These are phyloP conservation scores for Callocephalon fimbriatum DNA, from an alignment of 2,113 vertebrate genomes.

Conservation along the genomic window DNA sequence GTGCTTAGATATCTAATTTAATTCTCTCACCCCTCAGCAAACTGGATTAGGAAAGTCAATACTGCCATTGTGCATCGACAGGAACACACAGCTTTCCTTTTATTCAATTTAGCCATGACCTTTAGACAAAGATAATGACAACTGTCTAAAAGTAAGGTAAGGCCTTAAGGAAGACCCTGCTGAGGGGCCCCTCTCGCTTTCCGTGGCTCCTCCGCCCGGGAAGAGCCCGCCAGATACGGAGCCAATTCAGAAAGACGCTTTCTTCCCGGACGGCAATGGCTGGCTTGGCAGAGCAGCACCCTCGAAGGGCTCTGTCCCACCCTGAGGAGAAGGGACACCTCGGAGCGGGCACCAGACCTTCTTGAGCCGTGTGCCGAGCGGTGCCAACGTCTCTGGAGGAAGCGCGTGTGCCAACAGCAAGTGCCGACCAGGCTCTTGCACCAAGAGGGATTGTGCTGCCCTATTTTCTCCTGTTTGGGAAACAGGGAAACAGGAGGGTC, in stretches of 20 bases:
- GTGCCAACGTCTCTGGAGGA: background rate
- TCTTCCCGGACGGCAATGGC: fast-evolving
- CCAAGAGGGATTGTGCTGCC: fast-evolving
- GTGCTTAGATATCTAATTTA: conserved; percentile 91
- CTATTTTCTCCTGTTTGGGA: background rate
- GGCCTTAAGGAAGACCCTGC: conserved; percentile 73
- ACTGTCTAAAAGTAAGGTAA: conserved; percentile 84
- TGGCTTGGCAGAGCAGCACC: fast-evolving
- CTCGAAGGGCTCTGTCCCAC: background rate
- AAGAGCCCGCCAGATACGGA: background rate
- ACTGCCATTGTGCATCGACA: conserved; percentile 87
- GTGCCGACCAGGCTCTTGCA: background rate
- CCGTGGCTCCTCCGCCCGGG: background rate
- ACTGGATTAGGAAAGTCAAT: conserved; percentile 92
- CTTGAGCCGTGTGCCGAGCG: background rate
- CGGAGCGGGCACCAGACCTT: fast-evolving
- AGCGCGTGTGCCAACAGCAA: background rate
- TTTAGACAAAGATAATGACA: conserved; percentile 90
- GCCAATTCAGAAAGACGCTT: background rate
- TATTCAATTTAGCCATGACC: conserved; percentile 89
- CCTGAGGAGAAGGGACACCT: background rate
- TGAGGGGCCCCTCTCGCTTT: conserved; percentile 17
- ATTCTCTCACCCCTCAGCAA: conserved; percentile 91
- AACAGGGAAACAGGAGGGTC: background rate
- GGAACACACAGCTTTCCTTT: conserved; percentile 88